phyloP scores from a whole-genome alignment of 53 echinoderm and acorn worm species.

The Paracentrotus lividus region DNA sequence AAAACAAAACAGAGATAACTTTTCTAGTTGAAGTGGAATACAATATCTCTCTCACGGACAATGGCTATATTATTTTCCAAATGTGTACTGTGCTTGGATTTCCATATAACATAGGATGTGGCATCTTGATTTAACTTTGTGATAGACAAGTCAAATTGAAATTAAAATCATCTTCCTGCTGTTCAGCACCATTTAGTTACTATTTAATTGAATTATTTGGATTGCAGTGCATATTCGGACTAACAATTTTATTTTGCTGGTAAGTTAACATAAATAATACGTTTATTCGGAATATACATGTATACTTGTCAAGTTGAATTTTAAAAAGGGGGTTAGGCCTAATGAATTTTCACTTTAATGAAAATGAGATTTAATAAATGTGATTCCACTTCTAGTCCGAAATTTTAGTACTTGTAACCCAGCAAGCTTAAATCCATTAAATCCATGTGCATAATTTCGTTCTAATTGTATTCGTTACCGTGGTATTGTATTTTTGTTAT shows the following conservation, averaged over 20 bases:
- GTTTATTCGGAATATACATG: too few species aligned
- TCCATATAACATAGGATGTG: background rate
- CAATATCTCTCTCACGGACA: background rate
- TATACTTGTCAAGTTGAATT: too few species aligned
- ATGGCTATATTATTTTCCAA: background rate
- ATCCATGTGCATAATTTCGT: too few species aligned
- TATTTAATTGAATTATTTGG: background rate
- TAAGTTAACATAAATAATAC: background rate
- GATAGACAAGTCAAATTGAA: background rate
- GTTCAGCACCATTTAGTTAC: background rate
- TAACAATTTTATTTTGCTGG: background rate
- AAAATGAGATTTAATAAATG: too few species aligned
- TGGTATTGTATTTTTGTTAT: too few species aligned
- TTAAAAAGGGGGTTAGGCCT: too few species aligned
- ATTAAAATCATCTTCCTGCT: background rate
- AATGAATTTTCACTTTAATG: too few species aligned
- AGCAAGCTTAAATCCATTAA: too few species aligned
- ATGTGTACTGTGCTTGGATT: background rate
- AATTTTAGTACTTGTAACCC: too few species aligned
- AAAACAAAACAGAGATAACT: background rate
- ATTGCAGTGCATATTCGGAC: background rate
- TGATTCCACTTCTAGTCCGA: too few species aligned
- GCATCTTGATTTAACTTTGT: background rate
- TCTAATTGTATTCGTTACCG: too few species aligned
- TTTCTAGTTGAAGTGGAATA: background rate